A percentile compares a stretch with the other conserved stretches of the same genome.
Conservation (phyloP, 2,888 invertebrate genomes). For the Hoplodrina ambigua region DNA sequence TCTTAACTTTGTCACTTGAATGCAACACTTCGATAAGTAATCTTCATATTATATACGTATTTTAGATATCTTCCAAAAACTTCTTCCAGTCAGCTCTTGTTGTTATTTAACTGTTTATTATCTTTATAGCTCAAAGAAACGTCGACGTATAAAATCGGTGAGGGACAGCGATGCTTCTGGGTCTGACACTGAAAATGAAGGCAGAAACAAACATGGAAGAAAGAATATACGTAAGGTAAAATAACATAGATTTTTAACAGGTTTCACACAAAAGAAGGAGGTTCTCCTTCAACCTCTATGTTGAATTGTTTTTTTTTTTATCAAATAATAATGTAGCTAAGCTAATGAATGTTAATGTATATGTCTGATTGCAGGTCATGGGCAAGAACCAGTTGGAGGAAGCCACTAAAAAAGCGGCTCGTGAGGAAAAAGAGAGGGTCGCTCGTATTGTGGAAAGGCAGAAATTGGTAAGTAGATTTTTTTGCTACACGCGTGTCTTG, state of each 20-base stretch:
- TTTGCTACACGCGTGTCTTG: neutral
- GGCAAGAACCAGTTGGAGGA: constrained; percentile 93
- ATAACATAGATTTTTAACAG: neutral
- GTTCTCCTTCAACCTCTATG: no score
- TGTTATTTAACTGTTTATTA: neutral
- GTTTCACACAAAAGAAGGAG: neutral
- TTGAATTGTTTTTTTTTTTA: no score
- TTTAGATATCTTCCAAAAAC: no score
- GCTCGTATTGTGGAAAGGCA: constrained; percentile 97
- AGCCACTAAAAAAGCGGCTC: constrained; percentile 96
- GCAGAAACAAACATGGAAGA: constrained; percentile 86
- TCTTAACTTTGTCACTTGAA: no score
- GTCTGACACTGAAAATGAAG: constrained; percentile 86
- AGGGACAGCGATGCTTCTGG: constrained; percentile 85
- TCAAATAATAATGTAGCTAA: neutral
- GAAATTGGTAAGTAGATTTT: constrained; percentile 91
- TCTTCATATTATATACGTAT: no score
- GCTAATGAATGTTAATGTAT: constrained; percentile 12
- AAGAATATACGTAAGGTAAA: constrained; percentile 88
- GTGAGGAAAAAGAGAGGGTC: constrained; percentile 96
- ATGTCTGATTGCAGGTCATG: constrained; percentile 83
- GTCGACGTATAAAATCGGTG: constrained; percentile 84
- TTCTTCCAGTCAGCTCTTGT: no score
- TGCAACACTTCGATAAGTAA: no score
- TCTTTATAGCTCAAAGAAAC: constrained; percentile 84